Conservation (phyloP, 2,113 vertebrate species). For the Cinclus cinclus region DNA sequence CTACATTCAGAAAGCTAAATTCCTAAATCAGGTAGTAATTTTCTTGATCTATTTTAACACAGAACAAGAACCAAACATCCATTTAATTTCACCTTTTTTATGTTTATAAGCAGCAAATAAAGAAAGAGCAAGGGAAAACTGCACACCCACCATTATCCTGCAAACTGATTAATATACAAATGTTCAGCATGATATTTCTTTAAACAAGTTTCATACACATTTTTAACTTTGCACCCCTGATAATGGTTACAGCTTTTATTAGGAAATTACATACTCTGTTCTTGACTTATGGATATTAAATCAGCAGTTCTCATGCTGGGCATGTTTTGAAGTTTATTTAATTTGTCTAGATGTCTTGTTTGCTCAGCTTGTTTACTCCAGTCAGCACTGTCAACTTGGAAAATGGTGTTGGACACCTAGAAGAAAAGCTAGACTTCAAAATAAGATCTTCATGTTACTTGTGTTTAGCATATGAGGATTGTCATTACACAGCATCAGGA, state of each 20-base stretch:
- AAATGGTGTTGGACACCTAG: not conserved
- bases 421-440: conserved; percentile 22
- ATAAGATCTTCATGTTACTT: not conserved
- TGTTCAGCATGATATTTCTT: not conserved
- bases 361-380: not conserved
- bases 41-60: not conserved
- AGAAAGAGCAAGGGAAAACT: not conserved
- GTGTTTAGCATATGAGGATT: not conserved
- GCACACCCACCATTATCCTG: not conserved
- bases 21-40: not conserved
- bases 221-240: not conserved
- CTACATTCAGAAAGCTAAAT: not conserved
- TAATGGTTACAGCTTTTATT: not conserved
- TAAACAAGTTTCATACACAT: not conserved
- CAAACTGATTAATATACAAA: not conserved
- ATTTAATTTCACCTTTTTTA: not conserved
- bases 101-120: not conserved
- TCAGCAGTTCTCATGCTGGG: not conserved
- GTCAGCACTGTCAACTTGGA: not conserved
- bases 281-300: not conserved
- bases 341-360: not conserved
- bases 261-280: conserved; percentile 47
- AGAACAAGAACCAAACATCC: not conserved
- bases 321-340: not conserved
- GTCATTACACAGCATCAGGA: not conserved